Evolutionary conservation across 2,797 vertebrate species (phyloP).

Genomic region (Myotis planiceps): DNA sequence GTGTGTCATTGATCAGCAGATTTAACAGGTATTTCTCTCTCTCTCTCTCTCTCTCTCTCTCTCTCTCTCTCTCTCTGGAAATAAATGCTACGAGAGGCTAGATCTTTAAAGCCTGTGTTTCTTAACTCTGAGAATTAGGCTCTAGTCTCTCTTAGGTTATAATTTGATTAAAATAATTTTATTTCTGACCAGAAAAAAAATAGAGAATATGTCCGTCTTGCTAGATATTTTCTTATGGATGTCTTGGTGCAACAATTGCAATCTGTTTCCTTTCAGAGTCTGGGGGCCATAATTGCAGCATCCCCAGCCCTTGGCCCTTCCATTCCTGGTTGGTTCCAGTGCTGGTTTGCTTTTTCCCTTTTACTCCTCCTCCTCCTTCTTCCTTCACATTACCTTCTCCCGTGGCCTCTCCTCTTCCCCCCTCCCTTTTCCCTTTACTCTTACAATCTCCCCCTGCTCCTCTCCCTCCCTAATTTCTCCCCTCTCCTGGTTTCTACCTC

Average conservation of each 20-base stretch:
- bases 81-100: not conserved
- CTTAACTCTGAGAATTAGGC: not conserved
- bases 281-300: constrained; percentile 37
- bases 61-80: not conserved
- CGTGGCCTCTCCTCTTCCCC: constrained; percentile 74
- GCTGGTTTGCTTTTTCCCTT: constrained; percentile 74
- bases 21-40: not conserved
- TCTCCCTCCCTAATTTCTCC: not conserved
- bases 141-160: constrained; percentile 29
- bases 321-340: constrained; percentile 8
- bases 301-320: constrained; percentile 1
- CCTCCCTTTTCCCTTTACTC: constrained; percentile 78
- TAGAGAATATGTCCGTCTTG: not conserved
- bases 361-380: constrained; percentile 54
- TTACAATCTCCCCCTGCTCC: constrained; percentile 56
- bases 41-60: too few species aligned
- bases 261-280: constrained; percentile 43
- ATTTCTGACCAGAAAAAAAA: constrained; percentile 23
- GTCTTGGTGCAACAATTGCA: constrained; percentile 24
- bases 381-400: constrained; percentile 57
- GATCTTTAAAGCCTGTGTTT: constrained; percentile 29
- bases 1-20: constrained; percentile 6
- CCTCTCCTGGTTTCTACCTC: constrained; percentile 74
- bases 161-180: constrained; percentile 51
- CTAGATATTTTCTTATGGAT: constrained; percentile 51